Base-by-base conservation (phyloP, 2,797 vertebrate genomes). In the Gastrophryne carolinensis region DNA sequence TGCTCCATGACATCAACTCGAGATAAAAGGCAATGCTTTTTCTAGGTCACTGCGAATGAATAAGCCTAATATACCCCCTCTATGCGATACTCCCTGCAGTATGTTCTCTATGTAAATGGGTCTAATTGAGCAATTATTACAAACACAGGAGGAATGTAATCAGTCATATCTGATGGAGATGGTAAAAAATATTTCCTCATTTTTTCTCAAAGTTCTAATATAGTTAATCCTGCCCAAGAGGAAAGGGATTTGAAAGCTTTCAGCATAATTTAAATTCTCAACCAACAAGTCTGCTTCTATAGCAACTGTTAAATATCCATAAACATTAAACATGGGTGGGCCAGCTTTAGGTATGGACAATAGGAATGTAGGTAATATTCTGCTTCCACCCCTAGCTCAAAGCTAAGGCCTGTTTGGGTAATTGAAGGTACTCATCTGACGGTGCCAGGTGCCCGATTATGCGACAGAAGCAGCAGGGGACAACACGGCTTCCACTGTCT, bases 111-210 rank as follows among this genome's bases (percentile, higher is more conserved):
- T 58, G 68, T 66, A 72, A 78, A 78, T 78, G 53, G 50, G 56
- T 39, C 61, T 78, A 78, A 78, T 65, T 65, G 75, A 78, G 75
- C 53, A 65, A 72, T 78, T 78, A 72, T 37, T 52, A 23, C 39
- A 72, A 78, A 72, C 68, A 77, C 41, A 56, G 61, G 58, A 49
- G 61, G 30, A 7, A 54, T 21, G 49, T 66, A 77, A 71, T 78
- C 75, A 78, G 52, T 26, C 50, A 56, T 32, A 66, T n/a, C 23
- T 13, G 67, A 78, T 50, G 50, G 64, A 49, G 52, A 71, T 71
- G 41, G 60, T 39, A 57, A 52, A 41, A 32, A 58, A 64, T 65
- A 49, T 61, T 39, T 11, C 29, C 4, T 72, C 30, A 65, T 47
- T 65, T 65, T 64, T 64, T n/a, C 53, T 37, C 39, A 65, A 23